Evolutionary conservation across 2,797 vertebrate genomes (phyloP), one percentile per base, ranked within the genome.

Genomic region (Arctocebus calabarensis): DNA sequence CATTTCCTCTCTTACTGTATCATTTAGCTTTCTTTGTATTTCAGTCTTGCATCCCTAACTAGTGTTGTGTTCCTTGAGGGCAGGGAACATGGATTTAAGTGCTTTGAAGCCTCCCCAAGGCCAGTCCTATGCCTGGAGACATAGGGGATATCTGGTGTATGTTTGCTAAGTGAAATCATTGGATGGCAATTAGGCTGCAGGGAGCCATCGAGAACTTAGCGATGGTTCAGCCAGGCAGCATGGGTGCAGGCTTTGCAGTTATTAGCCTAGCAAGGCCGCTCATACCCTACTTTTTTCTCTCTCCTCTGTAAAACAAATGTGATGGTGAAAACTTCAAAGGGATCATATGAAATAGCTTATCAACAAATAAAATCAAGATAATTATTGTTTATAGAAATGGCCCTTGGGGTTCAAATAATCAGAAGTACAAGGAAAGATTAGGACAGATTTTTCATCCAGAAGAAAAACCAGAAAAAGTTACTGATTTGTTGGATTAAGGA

Each of bases 301-400:
- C 37, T 68, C 57, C 71, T 89, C 20, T 91, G 7, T n/a, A 79
- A 91, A 87, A 93, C 7, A 77, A 40, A 88, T 34, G 66, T 93
- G 52, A 37, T 91, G 22, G 43, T 64, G 32, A 7, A 83, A 90
- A 57, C 45, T 4, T 82, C 62, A 89, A 32, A 84, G n/a, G 45
- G 62, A 77, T 75, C 64, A 88, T 48, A 62, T 75, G 84, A 91
- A 48, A 75, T 64, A 93, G 64, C 32, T 0, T 82, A 66, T n/a
- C 59, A 95, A 78, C 79, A 92, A 94, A 73, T 88, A 17, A 96
- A 96, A 79, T 88, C 43, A 91, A 27, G 62, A 43, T 91, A 74
- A 14, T 45, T 89, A 81, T 59, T 70, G 20, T 82, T 88, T 85
- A 66, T 74, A 75, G 70, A 94, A 97, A 84, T 93, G 52, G 14